Evolutionary conservation across 2,113 vertebrate species (phyloP), one percentile per base, ranked within the genome.

Genomic region (Tetrax tetrax): DNA sequence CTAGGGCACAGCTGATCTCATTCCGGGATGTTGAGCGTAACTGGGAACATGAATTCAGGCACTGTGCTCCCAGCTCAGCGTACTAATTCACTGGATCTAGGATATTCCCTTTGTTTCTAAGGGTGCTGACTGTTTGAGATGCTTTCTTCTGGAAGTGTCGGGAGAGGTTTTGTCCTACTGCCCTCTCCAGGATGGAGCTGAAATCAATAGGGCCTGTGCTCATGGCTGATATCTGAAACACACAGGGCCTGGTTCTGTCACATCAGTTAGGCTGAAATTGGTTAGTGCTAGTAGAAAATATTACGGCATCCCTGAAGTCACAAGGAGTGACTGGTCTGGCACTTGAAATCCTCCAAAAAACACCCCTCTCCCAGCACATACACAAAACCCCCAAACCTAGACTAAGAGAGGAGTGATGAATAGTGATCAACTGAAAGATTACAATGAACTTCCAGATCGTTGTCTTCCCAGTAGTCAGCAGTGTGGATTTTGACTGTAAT

Each of bases 141-240:
- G 37, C n/a, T 79, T 85, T 80, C 60, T 79, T 53, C 72, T 84
- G 56, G 61, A 82, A 82, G 48, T n/a, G 22, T 71, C 56, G n/a
- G 51, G 35, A 95, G 83, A 87, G 29, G 14, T 68, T 95, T 93
- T 96, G 68, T 94, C 94, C 61, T 90, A 9, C 87, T 95, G 82
- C 54, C 37, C 66, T 80, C 83, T 92, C 51, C 64, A 68, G 77
- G 83, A 75, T 89, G 65, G 71, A 87, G 37, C 43, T 89, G 60
- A 90, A 96, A 78, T 93, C 51, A 37, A 0, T 60, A 77, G 57
- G 38, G 27, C n/a, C 33, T 24, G 18, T 56, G 10, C 35, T 53
- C 64, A 5, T 7, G 35, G 33, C 51, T 74, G 63, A 23, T 65
- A 21, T 0, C 29, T 48, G 37, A 83, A 82, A 28, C 10, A 28